A percentile compares a stretch with the other conserved stretches of the same genome.
Evolutionary conservation across 2,888 invertebrate genomes (phyloP).

Genomic region (Drosophila atripex): DNA sequence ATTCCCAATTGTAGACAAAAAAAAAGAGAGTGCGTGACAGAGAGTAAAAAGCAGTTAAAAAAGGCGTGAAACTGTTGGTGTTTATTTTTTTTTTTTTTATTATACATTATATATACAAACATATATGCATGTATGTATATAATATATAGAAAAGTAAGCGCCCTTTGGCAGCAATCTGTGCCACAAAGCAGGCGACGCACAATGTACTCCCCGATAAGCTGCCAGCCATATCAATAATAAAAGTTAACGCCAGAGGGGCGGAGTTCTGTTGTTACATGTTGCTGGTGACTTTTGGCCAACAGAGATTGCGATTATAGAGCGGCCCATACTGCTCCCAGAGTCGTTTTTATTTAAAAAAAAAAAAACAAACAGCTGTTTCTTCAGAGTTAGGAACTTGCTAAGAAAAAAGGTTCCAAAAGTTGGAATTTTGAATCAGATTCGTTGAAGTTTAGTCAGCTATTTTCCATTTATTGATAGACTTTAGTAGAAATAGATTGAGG

Average conservation of each 20-base stretch:
- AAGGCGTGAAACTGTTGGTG: conserved; percentile 30
- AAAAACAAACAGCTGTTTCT: no score
- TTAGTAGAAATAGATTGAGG: no score
- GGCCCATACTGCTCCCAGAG: neutral
- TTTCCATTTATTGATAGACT: no score
- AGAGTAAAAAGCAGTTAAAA: conserved; percentile 25
- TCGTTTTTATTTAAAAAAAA: no score
- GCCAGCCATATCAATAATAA: conserved; percentile 30
- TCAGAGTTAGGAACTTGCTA: no score
- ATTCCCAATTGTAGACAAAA: conserved; percentile 9
- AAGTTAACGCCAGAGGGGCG: neutral
- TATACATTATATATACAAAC: neutral
- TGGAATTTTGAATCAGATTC: no score
- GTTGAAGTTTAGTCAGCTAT: no score
- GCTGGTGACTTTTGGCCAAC: conserved; percentile 34
- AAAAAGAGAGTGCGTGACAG: neutral
- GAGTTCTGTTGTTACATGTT: conserved; percentile 16
- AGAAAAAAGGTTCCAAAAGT: no score
- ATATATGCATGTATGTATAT: no score
- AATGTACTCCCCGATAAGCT: conserved; percentile 31
- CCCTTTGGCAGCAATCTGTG: conserved; percentile 27
- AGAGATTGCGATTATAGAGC: conserved; percentile 14
- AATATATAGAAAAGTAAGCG: conserved; percentile 3
- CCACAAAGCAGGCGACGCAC: conserved; percentile 11
- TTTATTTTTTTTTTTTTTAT: conserved; percentile 13